Evolutionary conservation across 2,113 vertebrate genomes (phyloP).

Genomic region (Cairina moschata): DNA sequence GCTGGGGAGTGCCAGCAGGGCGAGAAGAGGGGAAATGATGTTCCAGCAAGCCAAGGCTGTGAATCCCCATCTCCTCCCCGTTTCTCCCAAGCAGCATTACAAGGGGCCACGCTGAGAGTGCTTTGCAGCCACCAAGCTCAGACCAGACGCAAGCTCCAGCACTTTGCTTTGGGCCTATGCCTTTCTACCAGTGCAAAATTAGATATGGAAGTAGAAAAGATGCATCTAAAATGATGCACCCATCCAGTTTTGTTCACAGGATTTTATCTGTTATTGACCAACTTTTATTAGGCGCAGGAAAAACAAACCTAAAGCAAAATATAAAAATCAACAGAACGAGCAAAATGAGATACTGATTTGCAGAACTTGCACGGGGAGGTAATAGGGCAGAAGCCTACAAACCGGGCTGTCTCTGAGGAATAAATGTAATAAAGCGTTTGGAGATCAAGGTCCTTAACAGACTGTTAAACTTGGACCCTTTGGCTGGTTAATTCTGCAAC

Average conservation of each 20-base stretch:
- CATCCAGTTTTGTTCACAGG: not conserved
- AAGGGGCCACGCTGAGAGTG: not conserved
- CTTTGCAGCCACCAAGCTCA: not conserved
- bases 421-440: not conserved
- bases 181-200: not conserved
- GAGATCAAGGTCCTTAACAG: not conserved
- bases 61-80: not conserved
- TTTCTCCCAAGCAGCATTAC: not conserved
- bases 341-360: not conserved
- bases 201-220: not conserved
- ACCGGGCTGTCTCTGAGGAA: not conserved
- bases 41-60: not conserved
- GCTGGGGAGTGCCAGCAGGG: not conserved
- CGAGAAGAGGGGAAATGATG: not conserved
- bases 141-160: not conserved
- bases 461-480: not conserved
- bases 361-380: not conserved
- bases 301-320: accelerated
- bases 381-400: not conserved
- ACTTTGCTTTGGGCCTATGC: accelerated
- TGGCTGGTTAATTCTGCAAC: not conserved
- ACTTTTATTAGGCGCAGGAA: not conserved
- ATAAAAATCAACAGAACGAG: not conserved
- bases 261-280: not conserved
- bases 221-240: accelerated